A percentile compares a stretch with the other conserved stretches of the same genome.
Evolutionary conservation across 64 coral and sea anemone species (phyloP).

Genomic region (Cladopsammia gracilis): DNA sequence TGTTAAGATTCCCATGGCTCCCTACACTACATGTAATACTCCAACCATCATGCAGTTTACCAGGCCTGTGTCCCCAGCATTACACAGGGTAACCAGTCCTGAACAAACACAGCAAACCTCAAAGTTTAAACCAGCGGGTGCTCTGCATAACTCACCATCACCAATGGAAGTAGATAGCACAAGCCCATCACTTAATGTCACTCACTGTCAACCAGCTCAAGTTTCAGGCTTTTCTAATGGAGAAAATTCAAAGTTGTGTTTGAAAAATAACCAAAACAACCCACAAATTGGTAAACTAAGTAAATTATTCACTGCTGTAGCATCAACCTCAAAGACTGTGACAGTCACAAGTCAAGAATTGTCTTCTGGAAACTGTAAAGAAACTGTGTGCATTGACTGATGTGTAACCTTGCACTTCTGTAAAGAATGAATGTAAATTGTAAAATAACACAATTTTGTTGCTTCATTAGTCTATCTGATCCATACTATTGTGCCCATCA

Average conservation of each 20-base stretch:
- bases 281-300: background rate
- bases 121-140: background rate
- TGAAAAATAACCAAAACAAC: background rate
- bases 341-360: background rate
- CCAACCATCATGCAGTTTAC: slow-evolving; percentile 39
- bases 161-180: slow-evolving; percentile 28
- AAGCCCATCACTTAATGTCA: background rate
- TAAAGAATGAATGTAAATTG: background rate
- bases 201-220: background rate
- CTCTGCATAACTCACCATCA: background rate
- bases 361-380: background rate
- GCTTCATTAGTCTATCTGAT: background rate
- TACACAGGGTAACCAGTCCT: background rate
- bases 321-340: background rate
- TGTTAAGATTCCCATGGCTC: background rate
- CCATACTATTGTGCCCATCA: background rate
- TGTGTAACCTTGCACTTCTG: background rate
- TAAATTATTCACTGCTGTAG: background rate
- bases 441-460: background rate
- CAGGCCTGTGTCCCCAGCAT: background rate
- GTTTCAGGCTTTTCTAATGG: background rate
- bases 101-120: background rate
- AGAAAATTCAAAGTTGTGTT: background rate
- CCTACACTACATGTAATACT: background rate
- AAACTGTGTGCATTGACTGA: slow-evolving; percentile 26